Percentiles rank a stretch among this genome's conserved stretches.
phyloP scores from a whole-genome alignment of 2,888 invertebrate species.

The Monopis laevigella region DNA sequence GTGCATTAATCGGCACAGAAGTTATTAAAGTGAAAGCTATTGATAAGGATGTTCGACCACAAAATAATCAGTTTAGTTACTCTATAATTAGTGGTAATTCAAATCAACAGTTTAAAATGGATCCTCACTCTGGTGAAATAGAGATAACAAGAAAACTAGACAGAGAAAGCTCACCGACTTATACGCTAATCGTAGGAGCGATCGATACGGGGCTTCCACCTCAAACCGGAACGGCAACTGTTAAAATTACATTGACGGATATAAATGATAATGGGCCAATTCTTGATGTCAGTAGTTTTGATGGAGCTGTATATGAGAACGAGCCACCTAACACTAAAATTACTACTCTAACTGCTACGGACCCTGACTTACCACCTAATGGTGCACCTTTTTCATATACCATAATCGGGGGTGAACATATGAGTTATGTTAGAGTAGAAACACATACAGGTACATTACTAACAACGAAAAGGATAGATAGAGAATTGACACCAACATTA shows the following conservation, averaged over 20 bases:
- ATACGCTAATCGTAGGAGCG: conserved; percentile 83
- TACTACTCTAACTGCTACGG: conserved; percentile 85
- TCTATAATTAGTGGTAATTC: conserved; percentile 87
- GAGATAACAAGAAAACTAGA: conserved; percentile 81
- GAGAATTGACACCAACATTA: conserved; percentile 80
- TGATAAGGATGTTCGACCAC: conserved; percentile 90
- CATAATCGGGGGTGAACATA: conserved; percentile 81
- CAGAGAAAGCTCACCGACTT: conserved; percentile 79
- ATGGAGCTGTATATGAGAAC: conserved; percentile 87
- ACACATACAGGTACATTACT: conserved; percentile 82
- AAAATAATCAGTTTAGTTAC: conserved; percentile 92
- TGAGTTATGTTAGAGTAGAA: conserved; percentile 79
- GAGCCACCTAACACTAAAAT: conserved; percentile 85
- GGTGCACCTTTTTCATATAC: conserved; percentile 89
- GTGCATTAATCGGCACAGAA: conserved; percentile 75
- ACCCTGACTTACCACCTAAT: conserved; percentile 90
- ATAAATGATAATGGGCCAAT: conserved; percentile 94
- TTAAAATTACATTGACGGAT: conserved; percentile 82
- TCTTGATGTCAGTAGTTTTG: conserved; percentile 75
- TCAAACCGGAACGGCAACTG: conserved; percentile 89
- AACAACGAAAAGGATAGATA: conserved; percentile 82
- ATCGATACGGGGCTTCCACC: conserved; percentile 90
- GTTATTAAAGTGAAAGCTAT: conserved; percentile 83
- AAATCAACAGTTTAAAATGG: conserved; percentile 87
- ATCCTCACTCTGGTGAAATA: conserved; percentile 85